phyloP scores from a whole-genome alignment of 2,113 vertebrate species.

The Antigone vipio region DNA sequence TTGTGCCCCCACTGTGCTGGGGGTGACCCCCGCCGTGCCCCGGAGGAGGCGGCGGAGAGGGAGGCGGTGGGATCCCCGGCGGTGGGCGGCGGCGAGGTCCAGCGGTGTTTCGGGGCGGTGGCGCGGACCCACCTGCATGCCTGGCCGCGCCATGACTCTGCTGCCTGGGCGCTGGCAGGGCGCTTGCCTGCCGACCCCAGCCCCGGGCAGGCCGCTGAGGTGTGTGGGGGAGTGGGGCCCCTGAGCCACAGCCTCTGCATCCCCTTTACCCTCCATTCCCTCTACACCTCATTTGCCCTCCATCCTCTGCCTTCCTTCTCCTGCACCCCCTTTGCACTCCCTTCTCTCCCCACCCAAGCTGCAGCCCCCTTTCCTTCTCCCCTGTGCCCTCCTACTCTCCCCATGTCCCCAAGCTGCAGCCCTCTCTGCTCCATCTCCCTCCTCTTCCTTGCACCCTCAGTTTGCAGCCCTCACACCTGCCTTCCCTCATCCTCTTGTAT shows the following conservation, averaged over 20 bases:
- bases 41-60: neutral
- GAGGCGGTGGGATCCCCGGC: neutral
- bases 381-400: too few relatives aligned
- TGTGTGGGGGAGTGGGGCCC: neutral
- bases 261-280: neutral
- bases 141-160: conserved; percentile 11
- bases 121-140: neutral
- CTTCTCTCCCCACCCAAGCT: neutral
- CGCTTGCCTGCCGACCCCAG: neutral
- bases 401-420: neutral
- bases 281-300: neutral
- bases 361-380: neutral
- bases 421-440: neutral
- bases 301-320: neutral
- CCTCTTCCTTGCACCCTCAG: neutral
- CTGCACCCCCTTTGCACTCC: neutral
- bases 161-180: conserved; percentile 40
- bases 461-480: neutral
- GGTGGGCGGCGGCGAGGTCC: neutral
- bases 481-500: neutral
- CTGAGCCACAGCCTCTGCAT: neutral
- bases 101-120: neutral
- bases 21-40: neutral
- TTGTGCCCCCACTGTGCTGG: neutral
- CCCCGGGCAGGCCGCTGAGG: neutral